Conservation (phyloP, 2,113 vertebrate species). For the Callithrix jacchus region DNA sequence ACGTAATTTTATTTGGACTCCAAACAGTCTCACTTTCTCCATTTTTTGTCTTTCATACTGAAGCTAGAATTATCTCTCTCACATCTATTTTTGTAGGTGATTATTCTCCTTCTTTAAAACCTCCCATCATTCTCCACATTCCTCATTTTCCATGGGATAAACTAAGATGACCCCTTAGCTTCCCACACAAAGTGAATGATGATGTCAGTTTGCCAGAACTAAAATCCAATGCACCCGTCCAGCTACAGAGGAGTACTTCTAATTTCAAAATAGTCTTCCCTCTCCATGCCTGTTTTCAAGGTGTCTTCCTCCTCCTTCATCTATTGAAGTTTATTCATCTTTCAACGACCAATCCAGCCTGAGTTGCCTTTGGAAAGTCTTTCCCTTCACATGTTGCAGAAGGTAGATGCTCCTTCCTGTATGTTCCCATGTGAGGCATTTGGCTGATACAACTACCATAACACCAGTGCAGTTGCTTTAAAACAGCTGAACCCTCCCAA, state of each 20-base stretch:
- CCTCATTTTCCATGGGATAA: background rate
- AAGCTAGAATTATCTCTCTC: background rate
- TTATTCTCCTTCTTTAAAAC: background rate
- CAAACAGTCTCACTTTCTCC: background rate
- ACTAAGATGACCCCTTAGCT: background rate
- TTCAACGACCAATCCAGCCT: background rate
- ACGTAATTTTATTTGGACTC: background rate
- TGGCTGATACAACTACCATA: background rate
- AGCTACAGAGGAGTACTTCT: background rate
- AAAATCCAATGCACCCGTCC: rapidly evolving
- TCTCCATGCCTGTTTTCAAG: background rate
- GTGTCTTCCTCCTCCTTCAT: background rate
- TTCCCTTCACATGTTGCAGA: background rate
- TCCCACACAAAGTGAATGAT: too few relatives aligned
- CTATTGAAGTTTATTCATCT: background rate
- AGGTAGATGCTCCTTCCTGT: background rate
- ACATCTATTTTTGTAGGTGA: background rate
- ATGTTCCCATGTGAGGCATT: background rate
- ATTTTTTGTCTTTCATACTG: background rate
- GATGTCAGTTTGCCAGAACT: background rate
- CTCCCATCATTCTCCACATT: background rate
- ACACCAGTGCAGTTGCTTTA: background rate
- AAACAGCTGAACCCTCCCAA: too few relatives aligned
- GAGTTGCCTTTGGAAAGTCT: background rate
- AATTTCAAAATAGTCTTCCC: background rate